Evolutionary conservation across 2,797 vertebrate genomes (phyloP), one percentile per base, ranked within the genome.

Genomic region (Botia almorhae): DNA sequence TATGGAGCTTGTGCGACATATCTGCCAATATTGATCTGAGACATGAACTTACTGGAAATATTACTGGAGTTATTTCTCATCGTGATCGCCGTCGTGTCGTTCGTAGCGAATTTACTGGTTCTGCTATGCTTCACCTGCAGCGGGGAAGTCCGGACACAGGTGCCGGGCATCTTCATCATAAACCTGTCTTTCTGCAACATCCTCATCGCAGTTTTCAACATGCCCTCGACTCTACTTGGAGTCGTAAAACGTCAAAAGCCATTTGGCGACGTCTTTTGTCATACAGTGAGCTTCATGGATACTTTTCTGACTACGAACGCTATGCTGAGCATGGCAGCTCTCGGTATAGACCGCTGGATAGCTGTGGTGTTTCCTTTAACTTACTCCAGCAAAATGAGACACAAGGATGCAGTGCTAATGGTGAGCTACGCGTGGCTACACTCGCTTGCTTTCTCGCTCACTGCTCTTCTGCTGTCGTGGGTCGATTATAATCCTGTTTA

Each of bases 271-370:
- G 75, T 75, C 16, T 67, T 90, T 58, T 94, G 95, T 78, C 90
- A 86, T 33, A 92, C 85, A 0, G 85, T 92, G 5, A 91, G 95
- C 46, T 94, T 94, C 43, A 84, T 91, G 60, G 95, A 95, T 90
- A 94, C 94, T 85, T 95, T 95, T 39, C 87, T 94, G 88, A 93
- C 90, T 81, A 89, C 90, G 43, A 95, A 94, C 76, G 85, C 92
- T 0, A 95, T 94, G 93, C 70, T 95, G 87, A 96, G 91, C 88
- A 94, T 93, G 94, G 94, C 92, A 23, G 94, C 93, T 0, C 93
- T 95, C 53, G 93, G 95, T 87, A 91, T 94, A 79, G 94, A 95
- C 91, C 90, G 92, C 84, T 95, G 95, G 95, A 87, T 94, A 23
- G 94, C 94, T 0, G 92, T 94, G 76, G 92, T 94, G 53, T 95